phyloP scores from a whole-genome alignment of 2,113 vertebrate species.

The Pelobates fuscus region DNA sequence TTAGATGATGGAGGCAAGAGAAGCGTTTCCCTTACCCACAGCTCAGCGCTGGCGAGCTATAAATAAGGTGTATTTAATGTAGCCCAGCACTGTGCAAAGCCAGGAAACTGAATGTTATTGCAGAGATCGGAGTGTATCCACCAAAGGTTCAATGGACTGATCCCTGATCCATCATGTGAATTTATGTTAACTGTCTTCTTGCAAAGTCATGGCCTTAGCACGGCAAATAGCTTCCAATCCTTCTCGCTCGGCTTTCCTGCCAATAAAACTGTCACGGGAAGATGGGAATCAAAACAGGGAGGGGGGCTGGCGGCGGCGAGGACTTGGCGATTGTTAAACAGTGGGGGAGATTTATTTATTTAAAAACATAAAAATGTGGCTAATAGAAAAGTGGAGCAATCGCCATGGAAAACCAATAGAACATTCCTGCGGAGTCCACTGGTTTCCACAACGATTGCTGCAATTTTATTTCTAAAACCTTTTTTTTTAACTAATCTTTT shows the following conservation, averaged over 20 bases:
- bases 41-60: conserved; percentile 67
- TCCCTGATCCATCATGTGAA: conserved; percentile 81
- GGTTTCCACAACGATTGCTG: too few relatives aligned
- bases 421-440: too few relatives aligned
- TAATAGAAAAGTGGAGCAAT: too few relatives aligned
- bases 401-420: too few relatives aligned
- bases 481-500: too few relatives aligned
- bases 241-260: conserved; percentile 68
- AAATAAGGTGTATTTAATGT: conserved; percentile 86
- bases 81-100: conserved; percentile 70
- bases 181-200: conserved; percentile 82
- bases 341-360: too few relatives aligned
- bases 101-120: conserved; percentile 71
- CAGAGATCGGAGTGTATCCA: conserved; percentile 74
- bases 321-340: neutral
- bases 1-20: conserved; percentile 79
- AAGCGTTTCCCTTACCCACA: conserved; percentile 75
- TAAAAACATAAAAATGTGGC: too few relatives aligned
- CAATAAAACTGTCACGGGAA: conserved; percentile 81
- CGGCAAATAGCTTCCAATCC: conserved; percentile 76
- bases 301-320: neutral
- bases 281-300: conserved; percentile 53
- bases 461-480: too few relatives aligned
- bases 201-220: conserved; percentile 75
- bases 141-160: conserved; percentile 80